Conservation (phyloP, 2,797 vertebrate genomes). For the Hozukius guyotensis region DNA sequence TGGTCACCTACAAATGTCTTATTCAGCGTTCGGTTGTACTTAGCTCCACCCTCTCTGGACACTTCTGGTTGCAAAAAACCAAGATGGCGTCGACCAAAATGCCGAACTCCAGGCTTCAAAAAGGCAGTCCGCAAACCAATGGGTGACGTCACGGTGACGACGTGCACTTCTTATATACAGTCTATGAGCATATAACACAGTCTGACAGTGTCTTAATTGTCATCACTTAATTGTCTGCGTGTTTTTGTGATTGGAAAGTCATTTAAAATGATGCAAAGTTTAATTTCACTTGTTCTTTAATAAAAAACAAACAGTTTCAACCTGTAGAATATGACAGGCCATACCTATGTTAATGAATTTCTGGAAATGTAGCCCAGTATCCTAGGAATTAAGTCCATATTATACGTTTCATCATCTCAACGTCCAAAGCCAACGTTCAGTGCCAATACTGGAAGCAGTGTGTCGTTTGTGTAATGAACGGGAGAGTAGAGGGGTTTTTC, state of each 20-base stretch:
- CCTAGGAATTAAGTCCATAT: background rate
- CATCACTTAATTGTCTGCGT: background rate
- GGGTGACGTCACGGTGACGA: too few relatives aligned
- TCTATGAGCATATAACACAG: too few relatives aligned
- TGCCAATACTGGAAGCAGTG: background rate
- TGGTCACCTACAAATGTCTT: too few relatives aligned
- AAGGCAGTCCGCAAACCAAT: too few relatives aligned
- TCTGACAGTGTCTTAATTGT: background rate
- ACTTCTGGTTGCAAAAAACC: too few relatives aligned
- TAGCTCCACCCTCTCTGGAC: fast-evolving
- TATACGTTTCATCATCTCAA: background rate
- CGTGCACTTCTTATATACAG: too few relatives aligned
- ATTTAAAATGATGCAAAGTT: background rate
- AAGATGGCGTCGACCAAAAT: too few relatives aligned
- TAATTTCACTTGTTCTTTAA: background rate
- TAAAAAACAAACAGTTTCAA: background rate
- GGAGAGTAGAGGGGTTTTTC: background rate
- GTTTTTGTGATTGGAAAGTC: background rate
- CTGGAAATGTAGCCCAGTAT: background rate
- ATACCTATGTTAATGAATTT: background rate
- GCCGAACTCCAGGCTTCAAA: too few relatives aligned
- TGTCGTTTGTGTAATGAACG: background rate
- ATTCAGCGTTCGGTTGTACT: too few relatives aligned
- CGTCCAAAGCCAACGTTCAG: background rate
- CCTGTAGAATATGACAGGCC: too few relatives aligned